Conservation (phyloP, 2,113 vertebrate genomes). For the Catagonus wagneri region DNA sequence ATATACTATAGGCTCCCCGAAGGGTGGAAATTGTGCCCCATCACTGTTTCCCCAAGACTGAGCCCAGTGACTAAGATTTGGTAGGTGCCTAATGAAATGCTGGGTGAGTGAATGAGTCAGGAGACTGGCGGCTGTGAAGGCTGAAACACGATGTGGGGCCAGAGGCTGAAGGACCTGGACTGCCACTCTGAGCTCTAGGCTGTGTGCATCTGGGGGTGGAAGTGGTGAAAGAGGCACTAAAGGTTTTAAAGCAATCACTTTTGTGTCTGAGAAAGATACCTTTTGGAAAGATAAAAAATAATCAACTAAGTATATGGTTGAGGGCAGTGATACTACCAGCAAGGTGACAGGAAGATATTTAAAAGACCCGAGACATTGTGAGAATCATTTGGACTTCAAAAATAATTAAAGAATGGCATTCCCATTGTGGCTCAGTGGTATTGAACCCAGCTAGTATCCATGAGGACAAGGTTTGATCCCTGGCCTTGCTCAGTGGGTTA, state of each 20-base stretch:
- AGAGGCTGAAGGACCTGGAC: background rate
- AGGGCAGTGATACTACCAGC: background rate
- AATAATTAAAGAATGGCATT: background rate
- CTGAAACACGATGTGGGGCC: background rate
- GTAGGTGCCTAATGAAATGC: background rate
- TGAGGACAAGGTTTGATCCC: too few species aligned
- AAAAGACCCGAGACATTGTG: background rate
- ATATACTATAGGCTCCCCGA: background rate
- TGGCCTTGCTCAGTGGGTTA: too few species aligned
- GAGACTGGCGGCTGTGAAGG: background rate
- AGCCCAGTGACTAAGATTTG: background rate
- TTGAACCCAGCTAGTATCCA: too few species aligned
- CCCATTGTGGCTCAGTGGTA: too few species aligned
- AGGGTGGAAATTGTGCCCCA: background rate
- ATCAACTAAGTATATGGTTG: background rate
- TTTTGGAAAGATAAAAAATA: background rate
- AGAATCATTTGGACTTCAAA: constrained; percentile 36
- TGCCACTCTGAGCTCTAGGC: background rate
- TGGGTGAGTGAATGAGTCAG: background rate
- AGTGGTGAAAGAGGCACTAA: background rate
- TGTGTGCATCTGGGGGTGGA: background rate
- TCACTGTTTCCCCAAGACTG: background rate
- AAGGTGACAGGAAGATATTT: background rate
- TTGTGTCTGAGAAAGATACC: background rate
- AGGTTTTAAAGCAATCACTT: background rate